These are phyloP conservation scores for Paradisaea rubra DNA, from an alignment of 2,113 vertebrate species.

Conservation along the genomic window DNA sequence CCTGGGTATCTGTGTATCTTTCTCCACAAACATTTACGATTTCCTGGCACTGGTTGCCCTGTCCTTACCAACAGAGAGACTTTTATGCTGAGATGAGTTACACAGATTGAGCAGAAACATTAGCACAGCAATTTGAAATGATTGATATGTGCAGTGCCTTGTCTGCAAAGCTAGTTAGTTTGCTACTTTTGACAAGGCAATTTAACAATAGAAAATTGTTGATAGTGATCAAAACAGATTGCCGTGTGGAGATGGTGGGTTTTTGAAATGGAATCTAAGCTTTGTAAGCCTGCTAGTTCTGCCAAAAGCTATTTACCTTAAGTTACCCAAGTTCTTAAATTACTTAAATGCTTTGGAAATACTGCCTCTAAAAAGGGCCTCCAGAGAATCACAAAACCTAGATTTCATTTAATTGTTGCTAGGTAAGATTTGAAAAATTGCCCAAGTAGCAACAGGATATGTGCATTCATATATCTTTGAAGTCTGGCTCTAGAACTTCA, in stretches of 20 bases:
- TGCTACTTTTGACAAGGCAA: neutral
- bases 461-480: neutral
- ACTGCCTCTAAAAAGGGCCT: neutral
- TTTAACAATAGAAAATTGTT: neutral
- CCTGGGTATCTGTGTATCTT: neutral
- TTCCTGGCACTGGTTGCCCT: neutral
- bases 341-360: neutral
- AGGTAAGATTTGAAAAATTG: neutral
- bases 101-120: neutral
- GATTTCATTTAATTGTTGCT: neutral
- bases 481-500: neutral
- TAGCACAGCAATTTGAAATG: neutral
- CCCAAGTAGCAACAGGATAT: neutral
- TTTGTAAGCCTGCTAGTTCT: neutral
- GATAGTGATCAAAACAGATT: neutral
- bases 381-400: neutral
- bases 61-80: neutral
- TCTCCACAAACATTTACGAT: conserved; percentile 1
- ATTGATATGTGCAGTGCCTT: neutral
- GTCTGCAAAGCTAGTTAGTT: neutral
- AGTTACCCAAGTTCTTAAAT: neutral
- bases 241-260: neutral
- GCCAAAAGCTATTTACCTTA: neutral
- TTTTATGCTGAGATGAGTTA: neutral
- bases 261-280: neutral